Conservation (phyloP, 2,888 invertebrate species). For the Tipula lateralis region DNA sequence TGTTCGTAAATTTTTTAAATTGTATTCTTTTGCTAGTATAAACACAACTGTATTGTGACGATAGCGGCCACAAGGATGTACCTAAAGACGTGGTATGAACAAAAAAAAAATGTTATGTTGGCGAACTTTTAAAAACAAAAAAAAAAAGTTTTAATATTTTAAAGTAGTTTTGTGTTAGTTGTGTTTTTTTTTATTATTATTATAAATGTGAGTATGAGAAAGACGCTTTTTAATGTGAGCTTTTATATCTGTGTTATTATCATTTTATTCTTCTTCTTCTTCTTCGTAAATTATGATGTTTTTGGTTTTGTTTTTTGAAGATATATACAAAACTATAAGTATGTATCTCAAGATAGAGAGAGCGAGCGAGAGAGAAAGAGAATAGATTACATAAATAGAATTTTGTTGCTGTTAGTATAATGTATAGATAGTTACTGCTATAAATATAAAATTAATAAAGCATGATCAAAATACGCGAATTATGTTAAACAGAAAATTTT, state of each 20-base stretch:
- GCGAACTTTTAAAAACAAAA: neutral
- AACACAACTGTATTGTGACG: slow-evolving; percentile 95
- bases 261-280: too few species aligned
- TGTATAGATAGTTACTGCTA: neutral
- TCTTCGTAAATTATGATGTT: neutral
- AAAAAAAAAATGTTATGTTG: neutral
- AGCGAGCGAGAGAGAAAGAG: too few species aligned
- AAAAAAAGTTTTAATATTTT: neutral
- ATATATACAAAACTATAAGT: neutral
- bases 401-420: neutral
- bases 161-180: neutral
- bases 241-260: neutral
- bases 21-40: slow-evolving; percentile 93
- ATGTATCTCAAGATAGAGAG: too few species aligned
- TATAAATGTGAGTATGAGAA: slow-evolving; percentile 25
- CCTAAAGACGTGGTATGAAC: slow-evolving; percentile 53
- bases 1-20: slow-evolving; percentile 86
- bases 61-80: slow-evolving; percentile 97
- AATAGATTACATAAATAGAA: neutral
- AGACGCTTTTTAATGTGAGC: neutral
- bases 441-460: neutral
- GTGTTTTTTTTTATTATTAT: neutral
- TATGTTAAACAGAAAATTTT: neutral
- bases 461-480: neutral
- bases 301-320: neutral